Percentiles rank a stretch among this genome's conserved stretches.
Evolutionary conservation across 2,797 vertebrate genomes (phyloP).

Genomic region (Muraenolepis orangiensis): DNA sequence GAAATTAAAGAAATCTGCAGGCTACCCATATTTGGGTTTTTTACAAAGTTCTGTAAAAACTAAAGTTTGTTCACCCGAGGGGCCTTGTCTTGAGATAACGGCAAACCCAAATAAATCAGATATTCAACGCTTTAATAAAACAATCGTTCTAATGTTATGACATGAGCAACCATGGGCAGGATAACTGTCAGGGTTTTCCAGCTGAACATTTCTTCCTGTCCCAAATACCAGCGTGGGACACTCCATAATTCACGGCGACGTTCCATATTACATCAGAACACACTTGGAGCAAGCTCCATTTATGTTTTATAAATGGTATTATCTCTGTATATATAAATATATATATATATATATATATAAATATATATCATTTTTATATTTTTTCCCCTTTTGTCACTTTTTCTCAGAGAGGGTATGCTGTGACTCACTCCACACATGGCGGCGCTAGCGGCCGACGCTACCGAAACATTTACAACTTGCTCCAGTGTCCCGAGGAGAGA

Average conservation of each 20-base stretch:
- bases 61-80: not conserved
- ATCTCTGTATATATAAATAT: too few species aligned
- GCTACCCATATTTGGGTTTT: not conserved
- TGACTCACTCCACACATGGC: too few species aligned
- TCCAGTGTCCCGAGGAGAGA: not conserved
- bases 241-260: conserved; percentile 61
- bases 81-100: not conserved
- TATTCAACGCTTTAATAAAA: not conserved
- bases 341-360: too few species aligned
- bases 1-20: not conserved
- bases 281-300: conserved; percentile 54
- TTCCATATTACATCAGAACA: conserved; percentile 65
- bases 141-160: not conserved
- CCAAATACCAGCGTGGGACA: conserved; percentile 33
- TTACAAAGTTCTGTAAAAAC: not conserved
- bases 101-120: not conserved
- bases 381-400: not conserved
- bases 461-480: too few species aligned
- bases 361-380: too few species aligned
- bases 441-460: not conserved
- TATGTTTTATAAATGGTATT: conserved; percentile 59
- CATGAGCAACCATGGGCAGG: not conserved
- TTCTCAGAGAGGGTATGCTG: too few species aligned
- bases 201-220: conserved; percentile 36
- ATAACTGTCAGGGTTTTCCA: not conserved